phyloP scores from a whole-genome alignment of 2,888 invertebrate species.

The Orthosia gothica region DNA sequence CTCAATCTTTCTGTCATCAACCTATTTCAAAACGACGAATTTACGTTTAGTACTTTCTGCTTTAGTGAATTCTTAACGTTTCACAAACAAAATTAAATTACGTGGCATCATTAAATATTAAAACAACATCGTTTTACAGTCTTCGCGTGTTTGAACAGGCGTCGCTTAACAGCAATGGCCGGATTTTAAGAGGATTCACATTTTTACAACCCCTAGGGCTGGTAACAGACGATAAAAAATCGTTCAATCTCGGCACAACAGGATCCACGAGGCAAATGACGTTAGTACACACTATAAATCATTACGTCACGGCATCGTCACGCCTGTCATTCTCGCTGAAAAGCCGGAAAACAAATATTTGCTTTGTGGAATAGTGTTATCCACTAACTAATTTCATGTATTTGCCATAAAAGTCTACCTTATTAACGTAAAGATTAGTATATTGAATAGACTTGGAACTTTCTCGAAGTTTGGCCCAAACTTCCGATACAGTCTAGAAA shows the following conservation, averaged over 20 bases:
- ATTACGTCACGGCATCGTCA: slow-evolving; percentile 40
- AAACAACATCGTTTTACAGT: slow-evolving; percentile 60
- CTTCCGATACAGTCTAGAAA: slow-evolving; percentile 18
- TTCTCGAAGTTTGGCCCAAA: slow-evolving; percentile 18
- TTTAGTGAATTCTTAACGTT: slow-evolving; percentile 43
- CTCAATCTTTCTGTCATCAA: slow-evolving; percentile 16
- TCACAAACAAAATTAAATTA: slow-evolving; percentile 62
- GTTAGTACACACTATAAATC: slow-evolving; percentile 54
- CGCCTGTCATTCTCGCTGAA: slow-evolving; percentile 17
- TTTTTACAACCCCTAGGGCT: slow-evolving; percentile 58
- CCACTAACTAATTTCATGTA: neutral
- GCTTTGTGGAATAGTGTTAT: slow-evolving; percentile 3
- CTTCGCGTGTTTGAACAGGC: slow-evolving; percentile 56
- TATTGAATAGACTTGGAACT: neutral
- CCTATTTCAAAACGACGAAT: slow-evolving; percentile 18
- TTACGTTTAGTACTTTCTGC: slow-evolving; percentile 25
- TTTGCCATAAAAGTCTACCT: neutral
- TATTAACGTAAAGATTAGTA: neutral
- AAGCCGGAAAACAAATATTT: slow-evolving; percentile 18
- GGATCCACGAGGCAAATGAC: slow-evolving; percentile 25
- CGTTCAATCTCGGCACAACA: slow-evolving; percentile 52
- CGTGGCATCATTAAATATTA: slow-evolving; percentile 63
- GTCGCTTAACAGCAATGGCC: slow-evolving; percentile 53
- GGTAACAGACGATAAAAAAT: slow-evolving; percentile 56
- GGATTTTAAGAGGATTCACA: slow-evolving; percentile 53